These are phyloP conservation scores for Drosophila pachea DNA, from an alignment of 1,140 invertebrate genomes.

Conservation along the genomic window DNA sequence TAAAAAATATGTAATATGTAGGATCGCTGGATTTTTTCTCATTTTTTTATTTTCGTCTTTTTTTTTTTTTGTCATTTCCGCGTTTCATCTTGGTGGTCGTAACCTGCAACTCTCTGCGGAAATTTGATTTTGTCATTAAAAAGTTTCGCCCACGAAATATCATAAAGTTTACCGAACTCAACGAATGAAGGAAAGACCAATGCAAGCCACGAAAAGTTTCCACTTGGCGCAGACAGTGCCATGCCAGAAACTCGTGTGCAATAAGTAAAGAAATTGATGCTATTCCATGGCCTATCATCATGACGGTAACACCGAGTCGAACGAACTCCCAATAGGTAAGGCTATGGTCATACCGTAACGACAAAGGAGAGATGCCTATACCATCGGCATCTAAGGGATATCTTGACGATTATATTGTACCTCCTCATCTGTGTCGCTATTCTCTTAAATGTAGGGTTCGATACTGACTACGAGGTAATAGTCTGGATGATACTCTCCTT, in stretches of 20 bases:
- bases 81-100: background rate
- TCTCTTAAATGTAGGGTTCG: too few relatives aligned
- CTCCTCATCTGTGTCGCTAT: too few relatives aligned
- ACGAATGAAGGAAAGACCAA: too few relatives aligned
- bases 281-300: background rate
- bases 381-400: too few relatives aligned
- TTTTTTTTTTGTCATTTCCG: background rate
- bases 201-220: background rate
- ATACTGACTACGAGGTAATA: too few relatives aligned
- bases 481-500: too few relatives aligned
- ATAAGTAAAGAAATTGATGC: background rate
- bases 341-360: constrained; percentile 88
- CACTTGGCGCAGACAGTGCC: background rate
- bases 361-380: too few relatives aligned
- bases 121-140: background rate
- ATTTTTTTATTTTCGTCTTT: too few relatives aligned
- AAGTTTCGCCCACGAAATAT: background rate
- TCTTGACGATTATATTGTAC: too few relatives aligned
- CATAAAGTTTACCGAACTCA: background rate
- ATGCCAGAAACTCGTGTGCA: background rate
- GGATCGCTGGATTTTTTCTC: too few relatives aligned
- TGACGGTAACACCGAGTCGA: background rate
- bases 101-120: too few relatives aligned
- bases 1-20: too few relatives aligned
- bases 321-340: constrained; percentile 73